phyloP scores from a whole-genome alignment of 2,113 vertebrate genomes.

The Gambusia affinis region DNA sequence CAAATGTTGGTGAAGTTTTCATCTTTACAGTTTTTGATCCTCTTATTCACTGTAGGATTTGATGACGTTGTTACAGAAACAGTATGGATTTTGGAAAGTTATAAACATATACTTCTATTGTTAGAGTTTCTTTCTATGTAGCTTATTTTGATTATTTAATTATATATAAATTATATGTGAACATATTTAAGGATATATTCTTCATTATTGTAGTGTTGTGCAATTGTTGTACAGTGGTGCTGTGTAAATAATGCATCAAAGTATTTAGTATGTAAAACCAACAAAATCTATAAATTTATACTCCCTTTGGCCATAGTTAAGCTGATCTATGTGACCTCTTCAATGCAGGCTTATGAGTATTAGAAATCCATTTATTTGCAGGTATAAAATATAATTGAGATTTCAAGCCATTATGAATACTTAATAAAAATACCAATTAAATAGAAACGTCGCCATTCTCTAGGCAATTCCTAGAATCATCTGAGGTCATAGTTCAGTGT shows the following conservation, averaged over 20 bases:
- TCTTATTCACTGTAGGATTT: too few species aligned
- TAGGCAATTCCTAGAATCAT: background rate
- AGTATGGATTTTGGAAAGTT: background rate
- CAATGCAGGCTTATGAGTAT: background rate
- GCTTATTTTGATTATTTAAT: background rate
- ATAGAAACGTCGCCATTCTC: background rate
- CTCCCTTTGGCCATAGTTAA: background rate
- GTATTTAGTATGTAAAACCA: background rate
- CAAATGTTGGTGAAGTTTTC: too few species aligned
- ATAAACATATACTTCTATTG: background rate
- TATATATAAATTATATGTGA: background rate
- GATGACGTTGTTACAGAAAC: too few species aligned
- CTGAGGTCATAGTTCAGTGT: background rate
- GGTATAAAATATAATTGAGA: too few species aligned
- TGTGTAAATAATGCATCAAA: background rate
- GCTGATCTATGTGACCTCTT: background rate
- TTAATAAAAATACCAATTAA: background rate
- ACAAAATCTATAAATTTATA: background rate
- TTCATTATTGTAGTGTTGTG: background rate
- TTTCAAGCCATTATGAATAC: background rate
- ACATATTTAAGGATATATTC: background rate
- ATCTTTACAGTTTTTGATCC: too few species aligned
- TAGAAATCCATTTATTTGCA: too few species aligned
- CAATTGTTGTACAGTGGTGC: background rate
- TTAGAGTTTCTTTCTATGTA: background rate